These are phyloP conservation scores for Nerophis lumbriciformis DNA, from an alignment of 2,113 vertebrate species.

Conservation along the genomic window DNA sequence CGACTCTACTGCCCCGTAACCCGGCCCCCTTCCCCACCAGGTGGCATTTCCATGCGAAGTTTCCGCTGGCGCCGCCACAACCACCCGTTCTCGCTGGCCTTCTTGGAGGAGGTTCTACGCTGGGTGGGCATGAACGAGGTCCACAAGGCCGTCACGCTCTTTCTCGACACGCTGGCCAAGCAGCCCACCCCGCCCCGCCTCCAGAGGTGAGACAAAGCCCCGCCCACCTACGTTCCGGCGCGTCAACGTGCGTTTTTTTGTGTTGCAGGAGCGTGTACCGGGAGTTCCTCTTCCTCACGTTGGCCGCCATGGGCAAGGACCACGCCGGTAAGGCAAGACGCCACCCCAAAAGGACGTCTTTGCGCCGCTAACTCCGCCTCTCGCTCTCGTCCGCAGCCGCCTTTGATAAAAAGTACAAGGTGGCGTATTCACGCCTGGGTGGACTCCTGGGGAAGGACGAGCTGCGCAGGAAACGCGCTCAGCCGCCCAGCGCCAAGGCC, in stretches of 20 bases:
- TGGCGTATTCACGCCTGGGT: slow-evolving; percentile 76
- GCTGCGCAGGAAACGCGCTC: slow-evolving; percentile 72
- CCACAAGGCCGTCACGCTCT: slow-evolving; percentile 83
- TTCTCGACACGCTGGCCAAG: slow-evolving; percentile 75
- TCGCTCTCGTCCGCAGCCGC: slow-evolving; percentile 58
- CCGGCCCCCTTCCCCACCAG: slow-evolving; percentile 28
- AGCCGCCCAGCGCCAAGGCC: slow-evolving; percentile 82
- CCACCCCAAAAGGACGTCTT: too few relatives aligned
- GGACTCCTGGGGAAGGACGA: slow-evolving; percentile 77
- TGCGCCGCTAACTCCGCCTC: background rate
- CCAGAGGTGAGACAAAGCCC: slow-evolving; percentile 68
- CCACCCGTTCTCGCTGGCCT: slow-evolving; percentile 76
- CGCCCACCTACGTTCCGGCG: background rate
- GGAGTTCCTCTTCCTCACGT: slow-evolving; percentile 85
- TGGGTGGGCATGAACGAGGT: slow-evolving; percentile 86
- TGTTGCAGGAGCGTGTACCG: slow-evolving; percentile 82
- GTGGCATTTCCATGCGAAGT: slow-evolving; percentile 66
- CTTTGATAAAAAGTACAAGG: slow-evolving; percentile 88
- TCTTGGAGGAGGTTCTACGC: slow-evolving; percentile 83
- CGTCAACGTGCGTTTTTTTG: background rate
- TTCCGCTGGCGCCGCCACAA: slow-evolving; percentile 73
- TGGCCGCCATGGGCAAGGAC: slow-evolving; percentile 89
- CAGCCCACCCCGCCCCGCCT: slow-evolving; percentile 53
- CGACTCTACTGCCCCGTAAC: too few relatives aligned
- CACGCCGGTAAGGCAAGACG: slow-evolving; percentile 68